Evolutionary conservation across 2,888 invertebrate species (phyloP), one percentile per base, ranked within the genome.

Genomic region (Philaethria dido): DNA sequence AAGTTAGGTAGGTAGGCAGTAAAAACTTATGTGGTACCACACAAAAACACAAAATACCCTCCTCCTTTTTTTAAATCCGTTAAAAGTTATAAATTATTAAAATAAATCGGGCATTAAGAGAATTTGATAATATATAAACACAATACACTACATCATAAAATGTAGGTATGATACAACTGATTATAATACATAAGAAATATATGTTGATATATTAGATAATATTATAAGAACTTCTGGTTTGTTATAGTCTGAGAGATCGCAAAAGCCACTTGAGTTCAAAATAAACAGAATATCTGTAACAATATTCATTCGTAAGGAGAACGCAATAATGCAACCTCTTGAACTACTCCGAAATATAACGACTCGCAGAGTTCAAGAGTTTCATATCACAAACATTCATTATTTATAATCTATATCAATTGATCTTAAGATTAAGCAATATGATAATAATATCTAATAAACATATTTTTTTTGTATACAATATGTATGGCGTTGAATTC

Each of bases 231-330:
- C 20, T n/a, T 18, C 13, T 55, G 18, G 20, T 14, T 8, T n/a
- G 20, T 57, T 62, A 57, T 48, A 48, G 36, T 44, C 20, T 25
- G 55, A 4, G 22, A 18, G 16, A 69, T 39, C 54, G 55, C 60
- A 57, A 64, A 39, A 47, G 44, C 48, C 69, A 67, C 67, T 69
- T 62, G 44, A 67, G 57, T 20, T 50, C 61, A 64, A 68, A 60
- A 70, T 68, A 65, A 70, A 68, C 70, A 68, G 62, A 65, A 62
- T 42, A 57, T 57, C 39, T 47, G 45, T 54, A 66, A 57, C 60
- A 47, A 54, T 64, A 66, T 69, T 64, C 63, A 69, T 63, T 44
- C 48, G 33, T 16, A 54, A 60, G 66, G 52, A 55, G 54, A 48
- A 33, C 42, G 39, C 42, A 45, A 66, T 66, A 66, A 66, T 66